Percentiles rank a stretch among this genome's conserved stretches.
phyloP scores from a whole-genome alignment of 2,888 invertebrate species.

The Apodemia zela region DNA sequence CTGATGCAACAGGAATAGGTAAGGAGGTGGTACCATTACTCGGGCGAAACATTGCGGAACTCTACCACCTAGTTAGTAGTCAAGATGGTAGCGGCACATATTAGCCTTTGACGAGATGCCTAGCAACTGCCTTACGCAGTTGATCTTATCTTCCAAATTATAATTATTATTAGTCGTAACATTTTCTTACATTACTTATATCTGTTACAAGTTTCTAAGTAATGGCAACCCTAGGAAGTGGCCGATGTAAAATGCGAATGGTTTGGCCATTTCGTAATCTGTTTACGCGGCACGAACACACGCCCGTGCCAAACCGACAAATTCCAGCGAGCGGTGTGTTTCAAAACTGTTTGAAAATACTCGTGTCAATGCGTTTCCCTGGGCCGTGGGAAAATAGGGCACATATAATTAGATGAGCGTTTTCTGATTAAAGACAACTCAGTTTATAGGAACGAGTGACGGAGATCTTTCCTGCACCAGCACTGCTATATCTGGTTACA shows the following conservation, averaged over 20 bases:
- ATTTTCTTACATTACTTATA: neutral
- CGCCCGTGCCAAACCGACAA: slow-evolving; percentile 57
- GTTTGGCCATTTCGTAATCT: slow-evolving; percentile 55
- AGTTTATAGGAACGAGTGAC: slow-evolving; percentile 3
- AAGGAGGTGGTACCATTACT: no score
- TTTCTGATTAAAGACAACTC: slow-evolving; percentile 10
- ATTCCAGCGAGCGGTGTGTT: slow-evolving; percentile 50
- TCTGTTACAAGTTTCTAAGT: neutral
- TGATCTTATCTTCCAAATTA: no score
- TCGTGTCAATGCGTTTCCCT: slow-evolving; percentile 28
- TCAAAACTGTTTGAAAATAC: slow-evolving; percentile 20
- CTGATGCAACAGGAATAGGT: no score
- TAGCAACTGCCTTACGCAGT: no score
- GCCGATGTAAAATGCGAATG: slow-evolving; percentile 44
- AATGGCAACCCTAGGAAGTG: slow-evolving; percentile 38
- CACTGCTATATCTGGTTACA: neutral
- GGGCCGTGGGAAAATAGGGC: slow-evolving; percentile 65
- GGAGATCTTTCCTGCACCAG: neutral
- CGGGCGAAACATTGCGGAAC: no score
- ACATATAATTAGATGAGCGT: slow-evolving; percentile 48
- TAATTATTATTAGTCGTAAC: no score
- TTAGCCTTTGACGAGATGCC: no score
- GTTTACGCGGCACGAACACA: slow-evolving; percentile 56
- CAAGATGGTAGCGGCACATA: no score
- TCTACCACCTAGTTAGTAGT: no score